Conservation (phyloP, 2,888 invertebrate species). For the Blera fallax region DNA sequence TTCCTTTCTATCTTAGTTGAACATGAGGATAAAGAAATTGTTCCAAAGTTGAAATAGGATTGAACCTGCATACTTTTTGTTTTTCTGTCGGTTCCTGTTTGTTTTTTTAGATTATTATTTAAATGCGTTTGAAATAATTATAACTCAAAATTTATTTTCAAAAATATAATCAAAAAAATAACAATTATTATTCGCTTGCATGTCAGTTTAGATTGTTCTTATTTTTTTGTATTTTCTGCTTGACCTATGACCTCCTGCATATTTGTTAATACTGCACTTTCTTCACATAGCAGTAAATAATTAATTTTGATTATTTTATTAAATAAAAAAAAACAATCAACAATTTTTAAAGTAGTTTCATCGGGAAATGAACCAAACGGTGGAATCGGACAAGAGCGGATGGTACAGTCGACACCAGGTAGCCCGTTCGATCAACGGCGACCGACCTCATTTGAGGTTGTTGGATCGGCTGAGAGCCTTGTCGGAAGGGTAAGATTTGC, state of each 20-base stretch:
- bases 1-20: neutral
- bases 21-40: neutral
- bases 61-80: neutral
- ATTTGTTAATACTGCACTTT: neutral
- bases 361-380: conserved; percentile 74
- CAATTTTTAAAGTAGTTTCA: conserved; percentile 36
- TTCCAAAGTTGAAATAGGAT: neutral
- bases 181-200: conserved; percentile 26
- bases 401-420: conserved; percentile 87
- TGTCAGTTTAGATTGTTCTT: neutral
- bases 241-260: neutral
- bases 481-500: conserved; percentile 90
- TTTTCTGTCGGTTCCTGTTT: neutral
- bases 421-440: conserved; percentile 87
- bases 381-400: conserved; percentile 82
- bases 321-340: neutral
- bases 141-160: neutral
- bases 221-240: neutral
- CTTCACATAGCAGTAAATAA: neutral
- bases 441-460: conserved; percentile 88
- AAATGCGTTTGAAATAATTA: neutral
- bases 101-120: neutral
- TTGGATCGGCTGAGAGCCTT: conserved; percentile 97
- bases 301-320: conserved; percentile 2
- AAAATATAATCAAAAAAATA: neutral